These are phyloP conservation scores for Eristalis tenax DNA, from an alignment of 2,888 invertebrate genomes.

Conservation along the genomic window DNA sequence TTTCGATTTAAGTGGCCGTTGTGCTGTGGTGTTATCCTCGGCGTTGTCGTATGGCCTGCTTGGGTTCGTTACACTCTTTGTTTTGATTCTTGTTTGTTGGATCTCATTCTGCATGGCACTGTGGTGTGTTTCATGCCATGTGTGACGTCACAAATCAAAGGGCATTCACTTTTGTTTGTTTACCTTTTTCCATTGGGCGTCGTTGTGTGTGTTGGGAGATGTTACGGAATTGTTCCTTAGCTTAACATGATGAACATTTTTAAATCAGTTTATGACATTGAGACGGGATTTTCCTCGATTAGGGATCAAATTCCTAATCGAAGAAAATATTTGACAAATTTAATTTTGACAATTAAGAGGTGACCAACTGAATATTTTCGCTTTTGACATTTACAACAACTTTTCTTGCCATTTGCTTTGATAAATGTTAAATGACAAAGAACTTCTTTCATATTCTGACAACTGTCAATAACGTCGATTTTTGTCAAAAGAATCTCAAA, in stretches of 20 bases:
- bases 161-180: constrained; percentile 66
- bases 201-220: neutral
- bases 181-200: constrained; percentile 23
- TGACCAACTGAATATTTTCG: too few relatives aligned
- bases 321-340: neutral
- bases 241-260: neutral
- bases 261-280: too few relatives aligned
- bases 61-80: constrained; percentile 68
- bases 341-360: too few relatives aligned
- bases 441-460: too few relatives aligned
- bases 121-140: neutral
- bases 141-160: constrained; percentile 61
- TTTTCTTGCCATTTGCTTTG: too few relatives aligned
- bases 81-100: constrained; percentile 66
- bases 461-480: neutral
- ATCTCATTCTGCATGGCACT: constrained; percentile 7
- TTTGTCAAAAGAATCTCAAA: too few relatives aligned
- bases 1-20: constrained; percentile 49
- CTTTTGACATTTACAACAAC: too few relatives aligned
- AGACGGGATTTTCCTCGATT: too few relatives aligned
- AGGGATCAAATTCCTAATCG: too few relatives aligned
- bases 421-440: too few relatives aligned
- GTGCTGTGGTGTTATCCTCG: constrained; percentile 43
- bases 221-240: neutral
- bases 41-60: neutral